Base-by-base conservation (phyloP, 2,888 invertebrate species). In the Phaedon cochleariae region DNA sequence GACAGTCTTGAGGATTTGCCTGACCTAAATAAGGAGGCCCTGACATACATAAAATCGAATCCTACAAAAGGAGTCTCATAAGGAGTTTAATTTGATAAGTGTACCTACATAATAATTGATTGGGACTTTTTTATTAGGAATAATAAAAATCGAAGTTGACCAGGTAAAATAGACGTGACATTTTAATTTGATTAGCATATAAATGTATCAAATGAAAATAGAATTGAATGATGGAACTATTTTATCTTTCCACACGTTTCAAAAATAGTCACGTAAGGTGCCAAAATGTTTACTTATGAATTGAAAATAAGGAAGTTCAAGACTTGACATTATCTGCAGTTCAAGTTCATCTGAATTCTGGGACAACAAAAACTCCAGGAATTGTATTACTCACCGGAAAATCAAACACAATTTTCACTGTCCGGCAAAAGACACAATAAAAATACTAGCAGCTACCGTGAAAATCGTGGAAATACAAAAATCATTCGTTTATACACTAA, bases 401-500 rank as follows among this genome's bases (percentile, higher is more conserved):
- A 71, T 70, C 48, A 54, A 64, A 62, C 45, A 61, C 60, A 49
- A 49, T 29, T 57, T 62, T 57, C 64, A 54, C 67, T 59, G 61
- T 70, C 73, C 73, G 72, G 72, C 69, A 71, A 74, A 71, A 70
- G 69, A 68, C 72, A 72, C 74, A 66, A 71, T 63, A 65, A 70
- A 64, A 71, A 67, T 66, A 73, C 71, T 64, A 62, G 61, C 64
- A 63, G 53, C 60, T 55, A 64, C 68, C 70, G 67, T 71, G 69
- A 71, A 65, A 58, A 71, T 71, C 66, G 67, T 72, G 70, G 62
- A 75, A 76, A 72, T 67, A 66, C 65, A 70, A 74, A 74, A 74
- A 75, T 71, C 74, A 73, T 72, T 73, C 73, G 75, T 70, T 71
- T 74, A 73, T 71, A 64, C 60, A 71, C 71, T 74, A 77, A 77